Evolutionary conservation across 2,888 invertebrate genomes (phyloP), one percentile per base, ranked within the genome.

Genomic region (Orchesellides sinensis): DNA sequence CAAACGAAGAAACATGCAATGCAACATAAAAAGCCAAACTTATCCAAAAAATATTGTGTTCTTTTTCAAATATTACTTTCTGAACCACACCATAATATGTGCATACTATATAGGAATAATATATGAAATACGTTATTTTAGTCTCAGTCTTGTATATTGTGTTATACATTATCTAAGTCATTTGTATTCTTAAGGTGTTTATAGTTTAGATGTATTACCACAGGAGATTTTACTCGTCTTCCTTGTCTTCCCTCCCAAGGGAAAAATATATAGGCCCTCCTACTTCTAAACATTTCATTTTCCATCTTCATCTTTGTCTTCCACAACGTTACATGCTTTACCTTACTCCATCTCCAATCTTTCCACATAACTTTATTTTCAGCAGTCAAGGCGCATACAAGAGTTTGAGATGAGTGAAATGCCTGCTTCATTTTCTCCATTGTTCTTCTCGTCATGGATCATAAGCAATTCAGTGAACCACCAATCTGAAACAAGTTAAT

Each of bases 121-220:
- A 32, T 32, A 32, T 32, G 10, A 5, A 32, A 10, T 32, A 6
- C 6, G 10, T 10, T 52, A 23, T 10, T 52, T 52, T 3, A 17
- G 4, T 52, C 19, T 8, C 17, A 23, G 3, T 4, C n/a, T n/a
- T 1, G 17, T 23, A 2, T 8, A 17, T 21, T 21, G 21, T 52
- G 10, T 17, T 3, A 1, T 52, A 19, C 52, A 19, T 52, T 23
- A 10, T 8, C 19, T 52, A 65, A 69, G 47, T 69, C 69, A 78
- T 69, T 69, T 69, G 78, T 78, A 69, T 78, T 75, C 74, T 75
- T 65, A 35, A 65, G 65, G 74, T 75, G 74, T 65, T 65, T 52
- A 65, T 17, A 17, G 47, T 73, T 73, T 29, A 61, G 63, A 63
- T 73, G 63, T 73, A 73, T 63, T 47, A 73, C 52, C 19, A 52